Percentiles rank a stretch among this genome's conserved stretches.
Evolutionary conservation across 2,113 vertebrate species (phyloP).

Genomic region (Tenrec ecaudatus): DNA sequence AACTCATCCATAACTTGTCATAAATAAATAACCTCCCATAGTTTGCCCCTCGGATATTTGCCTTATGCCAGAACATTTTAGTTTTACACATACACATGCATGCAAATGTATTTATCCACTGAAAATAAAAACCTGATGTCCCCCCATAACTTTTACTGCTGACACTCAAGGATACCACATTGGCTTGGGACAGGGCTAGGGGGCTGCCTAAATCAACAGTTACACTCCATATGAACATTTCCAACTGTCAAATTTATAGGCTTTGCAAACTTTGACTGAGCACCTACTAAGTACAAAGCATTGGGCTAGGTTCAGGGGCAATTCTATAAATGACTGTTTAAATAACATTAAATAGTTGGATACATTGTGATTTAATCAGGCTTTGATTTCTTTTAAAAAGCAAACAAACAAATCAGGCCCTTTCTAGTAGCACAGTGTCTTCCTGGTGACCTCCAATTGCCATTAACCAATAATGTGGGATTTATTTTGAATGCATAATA

Average conservation of each 20-base stretch:
- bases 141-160: conserved; percentile 63
- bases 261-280: conserved; percentile 45
- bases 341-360: conserved; percentile 30
- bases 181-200: neutral
- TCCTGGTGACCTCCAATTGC: neutral
- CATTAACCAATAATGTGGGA: neutral
- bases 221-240: neutral
- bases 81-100: conserved; percentile 70
- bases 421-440: neutral
- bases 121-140: conserved; percentile 81
- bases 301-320: neutral
- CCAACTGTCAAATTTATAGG: conserved; percentile 23
- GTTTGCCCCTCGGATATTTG: conserved; percentile 84
- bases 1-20: conserved; percentile 83
- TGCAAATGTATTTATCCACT: conserved; percentile 69
- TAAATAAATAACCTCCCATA: conserved; percentile 79
- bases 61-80: conserved; percentile 82
- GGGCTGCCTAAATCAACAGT: conserved; percentile 32
- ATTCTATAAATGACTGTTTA: neutral
- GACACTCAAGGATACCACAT: conserved; percentile 62
- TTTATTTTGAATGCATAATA: conserved; percentile 14
- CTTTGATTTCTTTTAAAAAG: conserved; percentile 1
- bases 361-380: conserved; percentile 39
- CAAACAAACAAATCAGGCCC: conserved; percentile 25
- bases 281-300: conserved; percentile 5